phyloP scores from a whole-genome alignment of 2,888 invertebrate species.

The Apocheima hispidaria region DNA sequence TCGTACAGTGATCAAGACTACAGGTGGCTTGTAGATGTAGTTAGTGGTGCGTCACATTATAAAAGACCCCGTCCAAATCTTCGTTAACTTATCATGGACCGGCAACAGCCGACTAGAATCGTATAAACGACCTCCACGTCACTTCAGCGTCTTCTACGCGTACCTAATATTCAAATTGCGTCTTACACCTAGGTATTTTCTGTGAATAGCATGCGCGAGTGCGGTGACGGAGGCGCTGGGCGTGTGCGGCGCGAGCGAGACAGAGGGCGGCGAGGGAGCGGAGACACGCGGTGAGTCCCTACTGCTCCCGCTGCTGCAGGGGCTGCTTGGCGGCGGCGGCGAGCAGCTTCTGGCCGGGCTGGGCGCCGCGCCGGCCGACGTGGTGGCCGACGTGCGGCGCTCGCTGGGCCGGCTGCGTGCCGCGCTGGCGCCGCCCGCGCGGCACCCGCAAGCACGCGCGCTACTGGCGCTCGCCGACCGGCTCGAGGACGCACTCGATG shows the following conservation, averaged over 20 bases:
- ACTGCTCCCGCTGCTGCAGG: conserved; percentile 89
- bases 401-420: conserved; percentile 91
- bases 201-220: conserved; percentile 74
- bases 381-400: conserved; percentile 91
- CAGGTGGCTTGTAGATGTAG: no score
- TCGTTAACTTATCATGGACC: no score
- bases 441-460: conserved; percentile 85
- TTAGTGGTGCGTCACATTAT: no score
- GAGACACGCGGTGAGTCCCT: conserved; percentile 91
- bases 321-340: conserved; percentile 85
- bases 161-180: not conserved
- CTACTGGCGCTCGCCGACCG: conserved; percentile 90
- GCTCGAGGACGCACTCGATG: conserved; percentile 86
- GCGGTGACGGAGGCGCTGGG: conserved; percentile 79
- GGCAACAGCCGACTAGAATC: no score
- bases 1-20: no score
- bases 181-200: not conserved
- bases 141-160: no score
- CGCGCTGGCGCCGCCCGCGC: conserved; percentile 87
- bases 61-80: no score
- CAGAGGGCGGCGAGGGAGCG: conserved; percentile 53
- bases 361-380: conserved; percentile 85
- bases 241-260: conserved; percentile 71
- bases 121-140: no score
- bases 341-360: conserved; percentile 75